Percentiles rank a stretch among this genome's conserved stretches.
phyloP scores from a whole-genome alignment of 2,888 invertebrate species.

The Apodemia duryi region DNA sequence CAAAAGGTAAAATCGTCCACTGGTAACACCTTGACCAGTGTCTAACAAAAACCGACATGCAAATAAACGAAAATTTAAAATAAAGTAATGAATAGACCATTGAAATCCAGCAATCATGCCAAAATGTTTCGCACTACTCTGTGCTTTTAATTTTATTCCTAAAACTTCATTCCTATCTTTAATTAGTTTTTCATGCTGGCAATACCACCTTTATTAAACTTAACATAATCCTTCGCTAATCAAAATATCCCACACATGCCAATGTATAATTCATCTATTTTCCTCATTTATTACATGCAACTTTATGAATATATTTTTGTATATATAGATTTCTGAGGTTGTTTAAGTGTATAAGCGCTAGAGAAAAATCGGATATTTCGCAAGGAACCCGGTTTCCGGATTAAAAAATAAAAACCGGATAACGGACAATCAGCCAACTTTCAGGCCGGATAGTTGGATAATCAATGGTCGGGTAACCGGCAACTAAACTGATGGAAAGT shows the following conservation, averaged over 20 bases:
- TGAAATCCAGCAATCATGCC: constrained; percentile 70
- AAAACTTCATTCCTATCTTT: constrained; percentile 57
- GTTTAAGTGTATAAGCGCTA: too few species aligned
- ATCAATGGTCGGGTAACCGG: too few species aligned
- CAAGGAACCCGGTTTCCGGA: too few species aligned
- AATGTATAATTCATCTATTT: constrained; percentile 41
- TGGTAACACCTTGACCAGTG: constrained; percentile 6
- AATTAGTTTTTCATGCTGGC: constrained; percentile 71
- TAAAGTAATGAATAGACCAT: constrained; percentile 49
- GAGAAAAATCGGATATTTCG: too few species aligned
- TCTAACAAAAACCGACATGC: constrained; percentile 38
- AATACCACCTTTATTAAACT: constrained; percentile 49
- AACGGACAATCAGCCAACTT: too few species aligned
- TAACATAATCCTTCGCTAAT: constrained; percentile 42
- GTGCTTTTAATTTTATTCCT: constrained; percentile 64
- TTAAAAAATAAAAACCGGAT: too few species aligned
- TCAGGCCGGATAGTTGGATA: too few species aligned
- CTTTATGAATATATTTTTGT: constrained; percentile 34
- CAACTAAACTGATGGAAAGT: too few species aligned
- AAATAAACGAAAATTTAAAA: constrained; percentile 38
- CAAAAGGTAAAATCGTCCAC: constrained; percentile 24
- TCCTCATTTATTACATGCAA: constrained; percentile 60
- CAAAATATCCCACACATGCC: constrained; percentile 55
- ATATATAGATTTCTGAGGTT: constrained; percentile 25
- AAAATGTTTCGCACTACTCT: constrained; percentile 70